Conservation (phyloP, 2,888 invertebrate genomes). For the Lasioglossum vierecki region DNA sequence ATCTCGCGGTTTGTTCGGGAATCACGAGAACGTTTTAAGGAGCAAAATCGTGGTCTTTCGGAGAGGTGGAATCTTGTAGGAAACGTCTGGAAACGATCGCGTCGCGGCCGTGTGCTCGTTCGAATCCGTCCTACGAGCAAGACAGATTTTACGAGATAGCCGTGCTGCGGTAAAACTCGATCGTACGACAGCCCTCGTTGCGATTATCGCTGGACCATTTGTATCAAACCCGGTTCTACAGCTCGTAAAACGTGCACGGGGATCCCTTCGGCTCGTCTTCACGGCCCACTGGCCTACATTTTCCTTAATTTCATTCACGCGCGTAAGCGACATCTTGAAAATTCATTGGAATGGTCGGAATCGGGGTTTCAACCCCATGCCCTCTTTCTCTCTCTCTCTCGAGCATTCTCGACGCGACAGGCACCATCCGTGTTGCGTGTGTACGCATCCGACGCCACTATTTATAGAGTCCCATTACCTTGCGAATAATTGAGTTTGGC, state of each 20-base stretch:
- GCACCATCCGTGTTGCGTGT: conserved; percentile 17
- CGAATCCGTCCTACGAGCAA: not conserved
- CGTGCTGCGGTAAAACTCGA: not conserved
- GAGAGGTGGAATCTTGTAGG: not conserved
- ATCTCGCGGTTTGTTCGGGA: not conserved
- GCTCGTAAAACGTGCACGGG: conserved; percentile 4
- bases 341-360: conserved; percentile 18
- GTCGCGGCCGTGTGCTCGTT: not conserved
- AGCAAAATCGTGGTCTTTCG: not conserved
- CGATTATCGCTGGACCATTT: conserved; percentile 6
- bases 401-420: conserved; percentile 38
- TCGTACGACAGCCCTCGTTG: not conserved
- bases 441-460: conserved; percentile 36
- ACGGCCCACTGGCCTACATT: conserved; percentile 29
- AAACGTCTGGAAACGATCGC: not conserved
- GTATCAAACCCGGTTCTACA: not conserved
- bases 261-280: not conserved
- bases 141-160: not conserved
- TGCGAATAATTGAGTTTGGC: conserved; percentile 58
- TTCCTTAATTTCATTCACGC: conserved; percentile 14
- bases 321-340: conserved; percentile 22
- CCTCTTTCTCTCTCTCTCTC: not conserved
- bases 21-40: not conserved
- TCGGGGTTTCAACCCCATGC: conserved; percentile 22
- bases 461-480: conserved; percentile 61